Evolutionary conservation across 2,888 invertebrate genomes (phyloP).

Genomic region (Dorcus hopei): DNA sequence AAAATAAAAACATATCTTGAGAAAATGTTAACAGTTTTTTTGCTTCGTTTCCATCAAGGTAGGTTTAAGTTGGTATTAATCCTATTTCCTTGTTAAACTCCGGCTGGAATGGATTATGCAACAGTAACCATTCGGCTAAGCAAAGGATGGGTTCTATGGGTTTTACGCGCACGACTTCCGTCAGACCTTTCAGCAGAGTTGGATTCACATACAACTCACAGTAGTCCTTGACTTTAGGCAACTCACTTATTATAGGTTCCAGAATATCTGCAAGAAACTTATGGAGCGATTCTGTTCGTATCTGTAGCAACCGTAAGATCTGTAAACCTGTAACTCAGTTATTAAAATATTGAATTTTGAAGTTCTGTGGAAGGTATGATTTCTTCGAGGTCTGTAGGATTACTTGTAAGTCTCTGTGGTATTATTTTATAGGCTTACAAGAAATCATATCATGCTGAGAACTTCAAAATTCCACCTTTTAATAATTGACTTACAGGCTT

Average conservation of each 20-base stretch:
- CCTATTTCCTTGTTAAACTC: constrained; percentile 44
- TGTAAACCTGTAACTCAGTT: no score
- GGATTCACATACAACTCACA: constrained; percentile 65
- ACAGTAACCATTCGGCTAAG: constrained; percentile 73
- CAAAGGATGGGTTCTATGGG: constrained; percentile 75
- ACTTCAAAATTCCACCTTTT: no score
- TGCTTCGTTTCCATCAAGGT: constrained; percentile 16
- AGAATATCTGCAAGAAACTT: constrained; percentile 60
- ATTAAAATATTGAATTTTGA: no score
- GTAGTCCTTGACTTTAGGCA: constrained; percentile 64
- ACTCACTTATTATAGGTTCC: constrained; percentile 65
- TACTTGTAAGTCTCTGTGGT: no score
- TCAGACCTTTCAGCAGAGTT: constrained; percentile 60
- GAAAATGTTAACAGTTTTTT: not conserved
- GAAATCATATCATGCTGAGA: no score
- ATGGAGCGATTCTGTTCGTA: no score
- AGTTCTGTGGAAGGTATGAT: no score
- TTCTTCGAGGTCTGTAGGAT: no score
- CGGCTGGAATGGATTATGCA: constrained; percentile 75
- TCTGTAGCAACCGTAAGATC: no score
- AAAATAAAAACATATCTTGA: not conserved
- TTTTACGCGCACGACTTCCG: constrained; percentile 65
- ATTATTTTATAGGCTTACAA: no score
- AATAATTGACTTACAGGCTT: no score
- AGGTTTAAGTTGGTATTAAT: constrained; percentile 32